Percentiles rank a stretch among this genome's conserved stretches.
Conservation (phyloP, 2,797 vertebrate species). For the Enteromius unitaeniatus region DNA sequence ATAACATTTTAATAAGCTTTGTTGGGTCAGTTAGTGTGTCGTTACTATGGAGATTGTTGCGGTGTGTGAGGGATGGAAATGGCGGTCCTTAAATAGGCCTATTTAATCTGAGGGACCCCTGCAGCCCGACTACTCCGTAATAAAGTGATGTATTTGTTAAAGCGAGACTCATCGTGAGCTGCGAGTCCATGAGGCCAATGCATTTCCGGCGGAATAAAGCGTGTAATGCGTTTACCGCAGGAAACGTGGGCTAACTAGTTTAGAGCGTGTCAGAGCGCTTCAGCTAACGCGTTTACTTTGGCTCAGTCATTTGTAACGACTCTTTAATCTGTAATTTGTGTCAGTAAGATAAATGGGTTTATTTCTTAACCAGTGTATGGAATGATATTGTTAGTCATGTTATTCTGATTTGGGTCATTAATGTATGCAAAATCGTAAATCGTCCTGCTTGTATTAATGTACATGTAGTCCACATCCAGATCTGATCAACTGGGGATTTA, state of each 20-base stretch:
- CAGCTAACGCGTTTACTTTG: conserved; percentile 94
- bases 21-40: conserved; percentile 32
- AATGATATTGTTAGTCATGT: conserved; percentile 68
- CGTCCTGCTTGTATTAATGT: not conserved
- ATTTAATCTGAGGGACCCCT: conserved; percentile 81
- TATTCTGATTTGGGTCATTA: not conserved
- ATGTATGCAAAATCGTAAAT: not conserved
- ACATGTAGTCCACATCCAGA: conserved; percentile 31
- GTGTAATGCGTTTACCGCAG: conserved; percentile 50
- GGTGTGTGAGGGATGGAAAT: conserved; percentile 40
- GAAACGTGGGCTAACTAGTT: conserved; percentile 60
- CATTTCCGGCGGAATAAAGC: conserved; percentile 37
- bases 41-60: conserved; percentile 26
- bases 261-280: conserved; percentile 39
- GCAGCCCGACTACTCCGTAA: conserved; percentile 54
- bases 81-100: conserved; percentile 44
- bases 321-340: conserved; percentile 96
- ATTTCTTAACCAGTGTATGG: conserved; percentile 81
- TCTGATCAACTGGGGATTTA: conserved; percentile 32
- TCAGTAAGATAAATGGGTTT: conserved; percentile 94
- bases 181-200: conserved; percentile 72
- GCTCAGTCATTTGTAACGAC: conserved; percentile 91
- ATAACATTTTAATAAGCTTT: conserved; percentile 58
- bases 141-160: conserved; percentile 56
- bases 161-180: conserved; percentile 82